A percentile compares a stretch with the other conserved stretches of the same genome.
phyloP scores from a whole-genome alignment of 2,113 vertebrate genomes.

The Cercopithecus mona region DNA sequence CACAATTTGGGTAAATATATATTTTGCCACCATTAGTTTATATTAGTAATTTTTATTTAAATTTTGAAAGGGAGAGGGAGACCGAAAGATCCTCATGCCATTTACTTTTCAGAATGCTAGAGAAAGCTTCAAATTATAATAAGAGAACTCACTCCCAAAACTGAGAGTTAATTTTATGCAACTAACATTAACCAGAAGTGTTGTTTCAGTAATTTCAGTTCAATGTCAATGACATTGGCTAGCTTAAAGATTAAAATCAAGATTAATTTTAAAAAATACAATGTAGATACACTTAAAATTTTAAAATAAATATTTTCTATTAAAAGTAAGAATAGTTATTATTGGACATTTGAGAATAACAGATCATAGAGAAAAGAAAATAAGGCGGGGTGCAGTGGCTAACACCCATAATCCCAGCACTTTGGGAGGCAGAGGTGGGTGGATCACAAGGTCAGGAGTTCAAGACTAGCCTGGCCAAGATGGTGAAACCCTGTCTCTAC shows the following conservation, averaged over 20 bases:
- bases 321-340: neutral
- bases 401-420: no score
- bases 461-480: no score
- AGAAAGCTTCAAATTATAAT: neutral
- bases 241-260: neutral
- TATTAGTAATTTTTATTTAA: constrained; percentile 4
- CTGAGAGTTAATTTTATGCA: neutral
- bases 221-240: neutral
- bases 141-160: neutral
- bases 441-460: no score
- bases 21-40: neutral
- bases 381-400: neutral
- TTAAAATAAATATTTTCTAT: constrained; percentile 8
- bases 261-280: neutral
- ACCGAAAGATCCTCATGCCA: neutral
- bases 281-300: neutral
- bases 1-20: neutral
- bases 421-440: no score
- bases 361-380: neutral
- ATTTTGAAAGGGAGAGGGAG: neutral
- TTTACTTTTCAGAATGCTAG: neutral
- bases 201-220: neutral
- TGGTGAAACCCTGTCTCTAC: no score
- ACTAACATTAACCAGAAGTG: neutral
- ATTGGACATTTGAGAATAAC: neutral